Evolutionary conservation across 2,888 invertebrate species (phyloP).

Genomic region (Mythimna lalbum): DNA sequence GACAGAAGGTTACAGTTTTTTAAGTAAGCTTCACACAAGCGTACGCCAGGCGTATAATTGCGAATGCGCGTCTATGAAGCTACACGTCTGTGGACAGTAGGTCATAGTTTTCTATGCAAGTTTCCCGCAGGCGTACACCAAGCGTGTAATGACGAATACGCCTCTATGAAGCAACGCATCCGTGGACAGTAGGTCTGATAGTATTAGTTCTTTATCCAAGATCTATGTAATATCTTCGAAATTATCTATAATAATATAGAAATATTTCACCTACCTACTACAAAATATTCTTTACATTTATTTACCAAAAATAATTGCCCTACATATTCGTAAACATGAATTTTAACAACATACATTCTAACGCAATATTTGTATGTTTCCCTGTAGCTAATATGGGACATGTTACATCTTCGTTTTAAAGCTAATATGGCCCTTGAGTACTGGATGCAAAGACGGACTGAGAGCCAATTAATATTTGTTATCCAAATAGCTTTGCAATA

Average conservation of each 20-base stretch:
- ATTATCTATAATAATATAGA: too few species aligned
- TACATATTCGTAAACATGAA: not conserved
- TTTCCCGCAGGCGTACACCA: too few species aligned
- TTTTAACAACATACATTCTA: constrained; percentile 15
- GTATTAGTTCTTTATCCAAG: not conserved
- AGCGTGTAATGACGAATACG: too few species aligned
- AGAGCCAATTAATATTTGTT: constrained; percentile 25
- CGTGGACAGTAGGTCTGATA: not conserved
- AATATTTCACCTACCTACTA: too few species aligned
- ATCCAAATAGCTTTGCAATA: constrained; percentile 51
- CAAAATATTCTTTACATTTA: not conserved
- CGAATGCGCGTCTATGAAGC: too few species aligned
- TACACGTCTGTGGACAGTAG: too few species aligned
- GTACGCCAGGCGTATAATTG: too few species aligned
- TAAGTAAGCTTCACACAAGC: too few species aligned
- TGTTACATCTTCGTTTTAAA: constrained; percentile 23
- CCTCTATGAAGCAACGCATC: too few species aligned
- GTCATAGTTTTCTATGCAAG: too few species aligned
- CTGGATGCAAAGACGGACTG: constrained; percentile 23
- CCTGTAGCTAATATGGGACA: constrained; percentile 20
- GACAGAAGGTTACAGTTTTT: too few species aligned
- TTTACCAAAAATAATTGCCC: constrained; percentile 3
- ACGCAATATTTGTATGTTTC: constrained; percentile 1
- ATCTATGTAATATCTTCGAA: not conserved
- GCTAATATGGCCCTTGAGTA: constrained; percentile 20